phyloP scores from a whole-genome alignment of 2,888 invertebrate genomes.

The Allophyes oxyacanthae region DNA sequence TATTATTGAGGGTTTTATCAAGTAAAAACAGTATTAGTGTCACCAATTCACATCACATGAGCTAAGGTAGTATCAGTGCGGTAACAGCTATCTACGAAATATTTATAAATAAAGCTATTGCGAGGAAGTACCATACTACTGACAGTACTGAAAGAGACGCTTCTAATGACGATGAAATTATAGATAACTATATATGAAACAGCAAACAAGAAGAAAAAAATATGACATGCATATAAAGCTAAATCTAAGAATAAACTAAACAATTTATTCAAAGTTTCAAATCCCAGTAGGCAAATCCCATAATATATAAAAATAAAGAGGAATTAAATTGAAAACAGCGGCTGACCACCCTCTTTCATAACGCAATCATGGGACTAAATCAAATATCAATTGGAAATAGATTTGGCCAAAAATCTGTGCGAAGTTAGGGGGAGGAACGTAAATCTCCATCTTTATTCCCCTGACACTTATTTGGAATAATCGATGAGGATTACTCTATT shows the following conservation, averaged over 20 bases:
- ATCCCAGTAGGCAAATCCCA: conserved; percentile 40
- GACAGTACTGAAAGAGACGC: too few species aligned
- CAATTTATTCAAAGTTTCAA: conserved; percentile 38
- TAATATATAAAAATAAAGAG: conserved; percentile 45
- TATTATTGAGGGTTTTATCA: too few species aligned
- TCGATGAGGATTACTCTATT: conserved; percentile 54
- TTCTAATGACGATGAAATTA: too few species aligned
- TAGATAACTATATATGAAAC: background rate
- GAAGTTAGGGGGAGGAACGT: conserved; percentile 53
- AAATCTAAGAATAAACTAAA: conserved; percentile 9
- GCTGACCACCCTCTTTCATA: conserved; percentile 55
- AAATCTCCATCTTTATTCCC: conserved; percentile 60
- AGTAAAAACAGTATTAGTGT: too few species aligned
- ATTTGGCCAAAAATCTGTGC: conserved; percentile 61
- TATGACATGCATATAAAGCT: background rate
- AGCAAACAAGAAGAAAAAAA: background rate
- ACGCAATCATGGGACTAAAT: conserved; percentile 55
- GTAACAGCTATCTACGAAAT: too few species aligned
- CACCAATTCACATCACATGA: too few species aligned
- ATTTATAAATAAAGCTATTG: too few species aligned
- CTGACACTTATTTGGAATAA: conserved; percentile 55
- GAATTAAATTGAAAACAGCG: conserved; percentile 53
- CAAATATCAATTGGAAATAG: conserved; percentile 64
- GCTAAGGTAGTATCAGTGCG: too few species aligned
- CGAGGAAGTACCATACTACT: too few species aligned